These are phyloP conservation scores for Onychostruthus taczanowskii DNA, from an alignment of 2,113 vertebrate species.

Conservation along the genomic window DNA sequence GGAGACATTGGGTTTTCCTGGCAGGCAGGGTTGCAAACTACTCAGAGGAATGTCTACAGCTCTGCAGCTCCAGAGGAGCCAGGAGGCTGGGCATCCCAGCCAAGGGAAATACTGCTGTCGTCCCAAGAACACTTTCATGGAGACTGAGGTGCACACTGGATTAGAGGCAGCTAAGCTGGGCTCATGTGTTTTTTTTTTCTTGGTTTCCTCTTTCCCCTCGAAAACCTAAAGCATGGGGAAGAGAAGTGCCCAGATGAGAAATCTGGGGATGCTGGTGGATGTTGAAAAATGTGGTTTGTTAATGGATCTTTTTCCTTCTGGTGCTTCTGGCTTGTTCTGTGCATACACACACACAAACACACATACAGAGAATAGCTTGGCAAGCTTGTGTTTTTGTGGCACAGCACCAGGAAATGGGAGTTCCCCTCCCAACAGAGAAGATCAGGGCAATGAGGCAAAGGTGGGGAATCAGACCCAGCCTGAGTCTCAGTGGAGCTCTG, in stretches of 20 bases:
- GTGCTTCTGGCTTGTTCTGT: neutral
- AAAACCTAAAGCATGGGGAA: neutral
- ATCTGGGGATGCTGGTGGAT: constrained; percentile 26
- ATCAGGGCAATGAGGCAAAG: constrained; percentile 63
- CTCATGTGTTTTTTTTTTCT: neutral
- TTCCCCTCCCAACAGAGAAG: constrained; percentile 38
- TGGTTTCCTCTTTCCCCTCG: neutral
- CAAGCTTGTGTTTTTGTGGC: neutral
- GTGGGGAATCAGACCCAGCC: constrained; percentile 53
- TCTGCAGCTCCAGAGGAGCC: constrained; percentile 63
- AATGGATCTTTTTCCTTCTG: constrained; percentile 28
- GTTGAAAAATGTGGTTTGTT: constrained; percentile 34
- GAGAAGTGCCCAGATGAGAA: neutral
- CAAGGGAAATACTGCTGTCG: constrained; percentile 74
- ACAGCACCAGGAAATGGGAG: constrained; percentile 54
- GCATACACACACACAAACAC: neutral
- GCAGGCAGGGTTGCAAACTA: constrained; percentile 62
- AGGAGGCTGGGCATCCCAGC: constrained; percentile 63
- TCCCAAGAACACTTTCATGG: constrained; percentile 65
- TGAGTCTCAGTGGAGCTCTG: constrained; percentile 51
- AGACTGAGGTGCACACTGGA: constrained; percentile 40
- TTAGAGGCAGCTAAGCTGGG: neutral
- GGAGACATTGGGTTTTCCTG: constrained; percentile 72
- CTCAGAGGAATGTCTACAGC: constrained; percentile 64
- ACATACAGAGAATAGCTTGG: neutral